Evolutionary conservation across 2,888 invertebrate species (phyloP), one percentile per base, ranked within the genome.

Genomic region (Augiades crinisus): DNA sequence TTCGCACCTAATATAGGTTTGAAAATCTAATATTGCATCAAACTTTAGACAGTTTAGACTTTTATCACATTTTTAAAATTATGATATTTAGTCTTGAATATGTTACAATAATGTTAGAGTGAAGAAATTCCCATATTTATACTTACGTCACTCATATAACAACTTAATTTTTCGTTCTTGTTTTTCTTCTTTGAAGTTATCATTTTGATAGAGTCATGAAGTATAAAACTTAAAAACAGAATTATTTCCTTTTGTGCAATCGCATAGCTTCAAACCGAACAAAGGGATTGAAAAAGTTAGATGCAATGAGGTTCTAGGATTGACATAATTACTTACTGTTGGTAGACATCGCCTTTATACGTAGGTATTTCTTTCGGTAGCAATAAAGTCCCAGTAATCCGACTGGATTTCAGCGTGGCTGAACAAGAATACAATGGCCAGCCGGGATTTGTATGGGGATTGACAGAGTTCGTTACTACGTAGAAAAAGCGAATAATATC

Each of bases 371-470:
- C 36, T 43, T 50, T 43, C 43, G 27, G 30, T 44, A 45, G 80
- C 78, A 81, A 83, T 84, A 81, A 76, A 68, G 63, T 57, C 52
- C 59, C 72, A 61, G 75, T 84, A 85, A 85, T 85, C 84, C 82
- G 53, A 24, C 51, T 54, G 65, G 70, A 70, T 69, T 65, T 58
- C 59, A 55, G 60, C 60, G 61, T 64, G 49, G 41, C 60, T 58
- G 59, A 59, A 63, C 47, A 63, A 57, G 68, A 76, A 79, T 81
- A 78, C 77, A 78, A 81, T 72, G 73, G 75, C 51, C 40, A 33
- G 45, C 55, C 40, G 53, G 54, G 68, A 74, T 75, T 76, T 78
- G 73, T 67, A 70, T 63, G 13, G 21, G 19, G 43, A 50, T 50
- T 43, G 31, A 57, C 63, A 30, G 47, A 36, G 37, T 46, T 37